Conservation (phyloP, 2,113 vertebrate genomes). For the Oriolus oriolus region DNA sequence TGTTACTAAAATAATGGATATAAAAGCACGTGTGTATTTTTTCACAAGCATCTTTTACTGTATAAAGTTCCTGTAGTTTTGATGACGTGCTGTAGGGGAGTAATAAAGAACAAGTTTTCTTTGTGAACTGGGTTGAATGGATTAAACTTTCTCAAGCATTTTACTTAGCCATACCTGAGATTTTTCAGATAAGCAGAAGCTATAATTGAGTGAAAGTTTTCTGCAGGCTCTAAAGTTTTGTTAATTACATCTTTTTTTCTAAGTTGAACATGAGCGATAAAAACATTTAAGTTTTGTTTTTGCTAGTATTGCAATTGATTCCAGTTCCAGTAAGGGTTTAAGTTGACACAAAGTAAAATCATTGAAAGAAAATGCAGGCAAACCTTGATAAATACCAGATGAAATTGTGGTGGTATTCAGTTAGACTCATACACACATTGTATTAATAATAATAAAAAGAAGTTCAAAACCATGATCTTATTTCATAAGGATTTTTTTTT, state of each 20-base stretch:
- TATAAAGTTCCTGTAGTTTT: background rate
- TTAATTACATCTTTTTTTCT: conserved; percentile 32
- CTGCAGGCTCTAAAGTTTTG: background rate
- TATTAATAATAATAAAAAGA: conserved; percentile 64
- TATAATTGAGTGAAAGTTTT: conserved; percentile 25
- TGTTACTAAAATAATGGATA: background rate
- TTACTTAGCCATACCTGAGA: background rate
- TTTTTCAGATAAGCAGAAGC: background rate
- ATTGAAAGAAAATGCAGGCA: conserved; percentile 50
- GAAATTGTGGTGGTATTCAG: conserved; percentile 46
- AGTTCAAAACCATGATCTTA: conserved; percentile 61
- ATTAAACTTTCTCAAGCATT: background rate
- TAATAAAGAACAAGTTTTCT: background rate
- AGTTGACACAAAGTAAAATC: conserved; percentile 59
- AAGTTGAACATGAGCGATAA: conserved; percentile 16
- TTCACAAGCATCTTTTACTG: background rate
- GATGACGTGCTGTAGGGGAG: background rate
- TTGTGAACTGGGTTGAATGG: background rate
- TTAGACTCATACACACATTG: conserved; percentile 44
- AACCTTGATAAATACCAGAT: conserved; percentile 64
- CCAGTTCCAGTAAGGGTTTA: conserved; percentile 50
- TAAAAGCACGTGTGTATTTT: background rate
- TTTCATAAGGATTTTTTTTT: conserved; percentile 26
- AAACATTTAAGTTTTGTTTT: conserved; percentile 41
- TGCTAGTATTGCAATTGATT: conserved; percentile 52